Percentiles rank a stretch among this genome's conserved stretches.
phyloP scores from a whole-genome alignment of 2,113 vertebrate genomes.

The Mesoclemmys tuberculata region DNA sequence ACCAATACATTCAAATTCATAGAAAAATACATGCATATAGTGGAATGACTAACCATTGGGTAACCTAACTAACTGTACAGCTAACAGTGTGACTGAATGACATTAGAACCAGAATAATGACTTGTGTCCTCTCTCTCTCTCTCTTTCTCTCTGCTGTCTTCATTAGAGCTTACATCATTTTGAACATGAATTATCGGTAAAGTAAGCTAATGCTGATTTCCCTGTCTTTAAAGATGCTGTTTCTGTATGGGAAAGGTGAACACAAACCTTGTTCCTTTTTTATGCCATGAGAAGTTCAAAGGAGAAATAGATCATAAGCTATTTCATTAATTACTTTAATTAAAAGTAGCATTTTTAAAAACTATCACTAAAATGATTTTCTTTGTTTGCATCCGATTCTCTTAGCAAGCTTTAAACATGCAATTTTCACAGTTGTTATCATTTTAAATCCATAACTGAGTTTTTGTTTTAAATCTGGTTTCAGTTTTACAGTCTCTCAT shows the following conservation, averaged over 20 bases:
- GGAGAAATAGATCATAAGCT: conserved; percentile 28
- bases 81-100: conserved; percentile 59
- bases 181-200: conserved; percentile 96
- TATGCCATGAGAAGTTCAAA: neutral
- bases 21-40: neutral
- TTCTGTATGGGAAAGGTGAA: conserved; percentile 70
- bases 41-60: neutral
- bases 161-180: conserved; percentile 98
- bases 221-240: conserved; percentile 86
- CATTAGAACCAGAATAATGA: conserved; percentile 77
- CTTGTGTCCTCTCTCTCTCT: conserved; percentile 58
- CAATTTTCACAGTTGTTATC: conserved; percentile 65
- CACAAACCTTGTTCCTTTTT: neutral
- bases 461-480: conserved; percentile 67
- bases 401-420: conserved; percentile 64
- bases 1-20: neutral
- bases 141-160: conserved; percentile 84
- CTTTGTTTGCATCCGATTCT: conserved; percentile 66
- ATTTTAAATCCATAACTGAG: conserved; percentile 72
- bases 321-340: conserved; percentile 42
- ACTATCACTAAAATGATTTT: conserved; percentile 53
- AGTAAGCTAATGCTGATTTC: conserved; percentile 89
- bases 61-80: conserved; percentile 43
- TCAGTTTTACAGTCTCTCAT: conserved; percentile 74
- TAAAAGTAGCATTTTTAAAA: conserved; percentile 83